Percentiles rank a stretch among this genome's conserved stretches.
Evolutionary conservation across 2,113 vertebrate species (phyloP).

Genomic region (Acanthisitta chloris): DNA sequence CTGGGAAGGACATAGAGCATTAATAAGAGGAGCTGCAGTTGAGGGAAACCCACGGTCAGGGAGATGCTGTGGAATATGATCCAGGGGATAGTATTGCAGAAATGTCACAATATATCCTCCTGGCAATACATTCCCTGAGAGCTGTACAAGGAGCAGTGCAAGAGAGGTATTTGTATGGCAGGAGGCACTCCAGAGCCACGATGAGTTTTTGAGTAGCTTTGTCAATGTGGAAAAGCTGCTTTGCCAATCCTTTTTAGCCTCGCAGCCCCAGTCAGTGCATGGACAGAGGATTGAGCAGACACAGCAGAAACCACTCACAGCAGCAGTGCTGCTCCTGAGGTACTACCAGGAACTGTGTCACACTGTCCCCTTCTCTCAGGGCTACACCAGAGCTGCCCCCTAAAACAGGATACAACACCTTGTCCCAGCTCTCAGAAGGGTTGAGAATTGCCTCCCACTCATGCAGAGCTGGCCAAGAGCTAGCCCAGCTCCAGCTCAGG

Average conservation of each 20-base stretch:
- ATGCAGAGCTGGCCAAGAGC: neutral
- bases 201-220: neutral
- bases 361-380: neutral
- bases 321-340: neutral
- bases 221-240: neutral
- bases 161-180: constrained; percentile 1
- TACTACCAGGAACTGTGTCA: neutral
- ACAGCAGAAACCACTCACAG: neutral
- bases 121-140: constrained; percentile 16
- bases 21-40: neutral
- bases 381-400: neutral
- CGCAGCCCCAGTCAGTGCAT: neutral
- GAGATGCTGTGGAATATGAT: neutral
- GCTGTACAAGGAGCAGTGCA: neutral
- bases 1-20: neutral
- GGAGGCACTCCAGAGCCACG: neutral
- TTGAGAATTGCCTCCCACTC: neutral
- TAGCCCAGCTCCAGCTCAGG: neutral
- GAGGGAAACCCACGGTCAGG: constrained; percentile 23
- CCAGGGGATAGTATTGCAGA: neutral
- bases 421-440: neutral
- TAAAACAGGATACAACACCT: neutral
- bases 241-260: neutral
- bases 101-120: constrained; percentile 7
- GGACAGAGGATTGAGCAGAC: neutral